phyloP scores from a whole-genome alignment of 1,140 invertebrate species.

The Chironomus tepperi region DNA sequence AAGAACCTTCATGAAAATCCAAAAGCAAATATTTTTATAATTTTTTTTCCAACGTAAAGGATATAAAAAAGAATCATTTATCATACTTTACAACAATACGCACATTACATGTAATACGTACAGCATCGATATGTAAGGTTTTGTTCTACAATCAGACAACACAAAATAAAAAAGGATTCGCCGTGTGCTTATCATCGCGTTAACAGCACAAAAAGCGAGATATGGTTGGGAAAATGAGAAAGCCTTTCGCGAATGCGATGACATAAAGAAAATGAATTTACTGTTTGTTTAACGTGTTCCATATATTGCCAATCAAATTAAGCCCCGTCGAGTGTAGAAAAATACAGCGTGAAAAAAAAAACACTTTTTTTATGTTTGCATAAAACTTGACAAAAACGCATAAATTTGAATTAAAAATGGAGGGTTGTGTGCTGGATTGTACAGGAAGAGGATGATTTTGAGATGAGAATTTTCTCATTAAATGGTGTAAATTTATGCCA shows the following conservation, averaged over 20 bases:
- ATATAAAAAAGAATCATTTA: constrained; percentile 22
- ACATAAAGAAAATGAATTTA: constrained; percentile 3
- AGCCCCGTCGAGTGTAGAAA: neutral
- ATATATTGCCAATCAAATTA: neutral
- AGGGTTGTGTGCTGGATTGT: too few relatives aligned
- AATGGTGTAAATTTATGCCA: too few relatives aligned
- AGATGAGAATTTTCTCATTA: too few relatives aligned
- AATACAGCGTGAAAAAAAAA: neutral
- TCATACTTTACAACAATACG: constrained; percentile 7
- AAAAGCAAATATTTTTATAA: constrained; percentile 15
- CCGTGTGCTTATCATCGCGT: constrained; percentile 11
- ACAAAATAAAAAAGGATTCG: neutral
- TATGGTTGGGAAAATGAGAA: neutral
- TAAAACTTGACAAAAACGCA: neutral
- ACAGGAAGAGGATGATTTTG: too few relatives aligned
- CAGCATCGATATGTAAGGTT: too few relatives aligned
- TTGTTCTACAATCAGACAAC: neutral
- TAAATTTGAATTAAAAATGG: too few relatives aligned
- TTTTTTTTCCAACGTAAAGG: neutral
- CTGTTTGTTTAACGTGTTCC: constrained; percentile 6
- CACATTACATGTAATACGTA: too few relatives aligned
- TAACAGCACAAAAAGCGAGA: neutral
- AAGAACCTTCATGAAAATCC: neutral
- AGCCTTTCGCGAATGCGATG: neutral
- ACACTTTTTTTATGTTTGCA: neutral